These are phyloP conservation scores for Boulengeromyrus knoepffleri DNA, from an alignment of 2,113 vertebrate species.

Conservation along the genomic window DNA sequence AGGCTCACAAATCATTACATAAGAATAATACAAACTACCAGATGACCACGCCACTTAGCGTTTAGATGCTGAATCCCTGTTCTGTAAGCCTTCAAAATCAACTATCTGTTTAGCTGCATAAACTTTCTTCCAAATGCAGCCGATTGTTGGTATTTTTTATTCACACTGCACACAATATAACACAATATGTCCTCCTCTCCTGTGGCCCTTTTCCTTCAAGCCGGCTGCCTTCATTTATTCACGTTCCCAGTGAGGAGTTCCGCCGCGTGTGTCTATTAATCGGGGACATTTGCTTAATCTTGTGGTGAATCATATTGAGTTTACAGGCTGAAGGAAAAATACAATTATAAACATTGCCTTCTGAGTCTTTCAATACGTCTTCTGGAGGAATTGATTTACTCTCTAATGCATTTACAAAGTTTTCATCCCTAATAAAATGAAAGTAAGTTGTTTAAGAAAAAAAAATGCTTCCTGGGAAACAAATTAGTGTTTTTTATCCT, in stretches of 20 bases:
- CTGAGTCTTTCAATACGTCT: background rate
- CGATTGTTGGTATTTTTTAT: background rate
- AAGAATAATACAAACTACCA: background rate
- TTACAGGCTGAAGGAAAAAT: slow-evolving; percentile 3
- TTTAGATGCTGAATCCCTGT: background rate
- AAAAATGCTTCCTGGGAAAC: background rate
- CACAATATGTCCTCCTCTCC: background rate
- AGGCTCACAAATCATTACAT: background rate
- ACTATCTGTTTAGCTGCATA: background rate
- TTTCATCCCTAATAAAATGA: background rate
- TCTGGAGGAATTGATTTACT: background rate
- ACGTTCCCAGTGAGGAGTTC: background rate
- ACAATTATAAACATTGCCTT: slow-evolving; percentile 4
- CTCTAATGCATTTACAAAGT: slow-evolving; percentile 6
- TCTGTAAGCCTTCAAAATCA: background rate
- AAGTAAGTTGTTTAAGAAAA: slow-evolving; percentile 1
- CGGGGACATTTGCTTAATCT: slow-evolving; percentile 1
- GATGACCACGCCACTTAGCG: background rate
- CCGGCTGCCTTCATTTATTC: background rate
- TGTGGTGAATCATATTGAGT: slow-evolving; percentile 3
- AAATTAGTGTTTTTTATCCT: background rate
- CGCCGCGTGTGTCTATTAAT: background rate
- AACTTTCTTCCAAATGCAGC: background rate
- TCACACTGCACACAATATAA: background rate
- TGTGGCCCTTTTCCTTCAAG: background rate